A percentile compares a stretch with the other conserved stretches of the same genome.
These are phyloP conservation scores for Dipodomys stephensi DNA, from an alignment of 2,113 vertebrate species.

Conservation along the genomic window DNA sequence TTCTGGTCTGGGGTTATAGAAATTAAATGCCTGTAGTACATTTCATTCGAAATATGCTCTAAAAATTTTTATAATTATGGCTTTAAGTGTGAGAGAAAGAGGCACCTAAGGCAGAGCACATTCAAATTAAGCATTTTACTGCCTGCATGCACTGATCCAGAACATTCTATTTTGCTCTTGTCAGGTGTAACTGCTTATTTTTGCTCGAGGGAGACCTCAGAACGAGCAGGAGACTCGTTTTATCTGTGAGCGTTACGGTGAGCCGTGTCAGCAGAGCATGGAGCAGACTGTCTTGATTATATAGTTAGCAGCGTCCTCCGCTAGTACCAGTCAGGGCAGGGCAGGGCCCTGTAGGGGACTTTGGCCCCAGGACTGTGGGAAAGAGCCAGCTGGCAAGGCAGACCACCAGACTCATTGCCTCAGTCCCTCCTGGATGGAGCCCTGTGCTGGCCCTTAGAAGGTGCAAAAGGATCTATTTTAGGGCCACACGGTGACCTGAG, in stretches of 20 bases:
- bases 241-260: neutral
- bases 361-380: neutral
- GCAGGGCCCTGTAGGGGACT: neutral
- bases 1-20: constrained; percentile 47
- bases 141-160: neutral
- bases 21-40: constrained; percentile 33
- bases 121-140: neutral
- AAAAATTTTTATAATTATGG: constrained; percentile 48
- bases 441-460: too few relatives aligned
- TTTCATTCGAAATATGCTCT: constrained; percentile 61
- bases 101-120: neutral
- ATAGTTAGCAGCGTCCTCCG: neutral
- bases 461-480: neutral
- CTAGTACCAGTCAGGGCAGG: neutral
- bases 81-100: constrained; percentile 61
- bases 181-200: neutral
- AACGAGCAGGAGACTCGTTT: neutral
- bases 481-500: rapidly evolving
- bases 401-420: rapidly evolving
- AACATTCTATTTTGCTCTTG: neutral
- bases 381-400: neutral
- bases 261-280: neutral
- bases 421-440: neutral
- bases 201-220: neutral
- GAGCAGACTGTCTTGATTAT: neutral